These are phyloP conservation scores for Whitmania pigra DNA, from an alignment of 1,140 invertebrate genomes.

Conservation along the genomic window DNA sequence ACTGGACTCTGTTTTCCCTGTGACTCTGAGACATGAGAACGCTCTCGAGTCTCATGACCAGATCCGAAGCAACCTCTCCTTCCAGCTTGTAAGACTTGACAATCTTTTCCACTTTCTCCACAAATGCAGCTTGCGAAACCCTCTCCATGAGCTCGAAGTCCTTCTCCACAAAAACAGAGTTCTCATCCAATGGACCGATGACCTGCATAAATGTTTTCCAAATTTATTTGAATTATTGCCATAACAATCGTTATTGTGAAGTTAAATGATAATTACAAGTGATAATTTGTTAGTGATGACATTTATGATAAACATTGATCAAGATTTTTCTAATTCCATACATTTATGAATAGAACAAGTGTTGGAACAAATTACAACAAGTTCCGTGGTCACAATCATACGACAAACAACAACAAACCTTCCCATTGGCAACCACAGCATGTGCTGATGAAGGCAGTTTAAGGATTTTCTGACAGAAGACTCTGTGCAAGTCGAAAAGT, in stretches of 20 bases:
- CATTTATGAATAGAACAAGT: not conserved
- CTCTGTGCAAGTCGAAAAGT: constrained; percentile 44
- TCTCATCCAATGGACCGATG: constrained; percentile 62
- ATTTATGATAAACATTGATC: too few relatives aligned
- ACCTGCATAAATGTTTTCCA: constrained; percentile 31
- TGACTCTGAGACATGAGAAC: constrained; percentile 39
- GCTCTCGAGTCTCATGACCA: constrained; percentile 45
- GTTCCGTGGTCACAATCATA: not conserved
- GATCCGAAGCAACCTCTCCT: constrained; percentile 40
- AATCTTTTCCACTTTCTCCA: constrained; percentile 30
- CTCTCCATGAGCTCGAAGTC: constrained; percentile 82
- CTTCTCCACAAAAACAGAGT: constrained; percentile 71
- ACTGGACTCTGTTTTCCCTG: constrained; percentile 38
- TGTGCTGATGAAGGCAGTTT: constrained; percentile 45
- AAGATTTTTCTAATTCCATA: too few relatives aligned
- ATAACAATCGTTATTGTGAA: not conserved
- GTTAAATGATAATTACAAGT: too few relatives aligned
- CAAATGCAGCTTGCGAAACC: constrained; percentile 36
- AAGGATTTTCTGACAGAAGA: constrained; percentile 46
- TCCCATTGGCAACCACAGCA: constrained; percentile 75
- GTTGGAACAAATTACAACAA: too few relatives aligned
- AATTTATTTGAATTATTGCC: not conserved
- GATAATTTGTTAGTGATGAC: not conserved
- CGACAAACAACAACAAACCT: constrained; percentile 46
- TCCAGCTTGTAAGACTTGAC: constrained; percentile 25